A percentile compares a stretch with the other conserved stretches of the same genome.
Conservation (phyloP, 2,888 invertebrate species). For the Koerneria pararmatus region DNA sequence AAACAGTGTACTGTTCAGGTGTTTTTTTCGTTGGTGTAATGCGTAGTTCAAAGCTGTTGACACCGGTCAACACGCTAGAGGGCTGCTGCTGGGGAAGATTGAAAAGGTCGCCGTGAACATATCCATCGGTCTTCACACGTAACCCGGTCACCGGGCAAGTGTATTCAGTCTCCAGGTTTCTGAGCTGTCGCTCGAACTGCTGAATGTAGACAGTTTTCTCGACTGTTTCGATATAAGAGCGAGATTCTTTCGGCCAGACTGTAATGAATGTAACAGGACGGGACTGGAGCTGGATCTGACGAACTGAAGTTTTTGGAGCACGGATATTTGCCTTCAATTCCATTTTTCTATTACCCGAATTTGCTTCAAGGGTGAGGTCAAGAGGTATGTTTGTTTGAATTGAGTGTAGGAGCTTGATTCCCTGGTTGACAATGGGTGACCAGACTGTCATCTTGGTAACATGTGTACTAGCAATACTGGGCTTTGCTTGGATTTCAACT, state of each 20-base stretch:
- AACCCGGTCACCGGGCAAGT: conserved; percentile 30
- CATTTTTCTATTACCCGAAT: conserved; percentile 25
- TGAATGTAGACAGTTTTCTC: conserved; percentile 43
- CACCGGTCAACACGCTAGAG: conserved; percentile 29
- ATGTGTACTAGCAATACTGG: conserved; percentile 27
- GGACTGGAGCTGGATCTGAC: conserved; percentile 36
- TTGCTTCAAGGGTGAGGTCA: conserved; percentile 28
- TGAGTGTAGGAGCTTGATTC: conserved; percentile 41
- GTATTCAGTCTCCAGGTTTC: conserved; percentile 28
- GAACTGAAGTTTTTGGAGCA: conserved; percentile 28
- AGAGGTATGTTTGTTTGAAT: conserved; percentile 41
- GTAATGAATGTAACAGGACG: conserved; percentile 45
- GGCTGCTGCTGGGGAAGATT: no score
- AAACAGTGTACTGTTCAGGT: conserved; percentile 8
- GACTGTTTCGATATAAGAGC: conserved; percentile 39
- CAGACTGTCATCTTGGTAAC: conserved; percentile 33
- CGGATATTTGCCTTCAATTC: conserved; percentile 30
- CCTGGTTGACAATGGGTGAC: conserved; percentile 40
- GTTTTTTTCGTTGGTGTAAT: conserved; percentile 24
- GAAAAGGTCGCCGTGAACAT: conserved; percentile 32
- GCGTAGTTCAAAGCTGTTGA: conserved; percentile 39
- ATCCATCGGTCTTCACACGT: conserved; percentile 32
- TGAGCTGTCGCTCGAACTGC: conserved; percentile 27
- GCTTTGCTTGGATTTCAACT: conserved; percentile 22
- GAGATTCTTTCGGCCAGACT: conserved; percentile 31